Percentiles rank a stretch among this genome's conserved stretches.
phyloP scores from a whole-genome alignment of 2,888 invertebrate species.

The Blastobasis adustella region DNA sequence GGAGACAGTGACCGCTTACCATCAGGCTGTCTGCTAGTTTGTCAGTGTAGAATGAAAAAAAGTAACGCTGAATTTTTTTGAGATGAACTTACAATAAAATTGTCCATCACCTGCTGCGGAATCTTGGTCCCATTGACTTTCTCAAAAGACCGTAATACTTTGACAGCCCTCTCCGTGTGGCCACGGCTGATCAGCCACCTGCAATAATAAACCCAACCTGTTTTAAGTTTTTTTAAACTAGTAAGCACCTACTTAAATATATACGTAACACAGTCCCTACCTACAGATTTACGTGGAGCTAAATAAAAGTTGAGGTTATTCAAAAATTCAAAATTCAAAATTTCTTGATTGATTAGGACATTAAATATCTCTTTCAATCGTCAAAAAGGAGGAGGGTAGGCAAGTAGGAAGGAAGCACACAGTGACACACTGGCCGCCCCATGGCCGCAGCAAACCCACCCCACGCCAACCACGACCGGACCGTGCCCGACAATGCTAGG shows the following conservation, averaged over 20 bases:
- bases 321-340: too few relatives aligned
- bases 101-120: conserved; percentile 58
- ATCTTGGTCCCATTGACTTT: conserved; percentile 55
- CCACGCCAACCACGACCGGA: too few relatives aligned
- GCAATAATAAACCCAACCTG: not conserved
- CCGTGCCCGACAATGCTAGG: too few relatives aligned
- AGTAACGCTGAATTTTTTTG: not conserved
- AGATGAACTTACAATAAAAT: conserved; percentile 51
- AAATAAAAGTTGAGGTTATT: not conserved
- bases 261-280: not conserved
- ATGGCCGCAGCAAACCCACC: too few relatives aligned
- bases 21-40: not conserved
- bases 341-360: not conserved
- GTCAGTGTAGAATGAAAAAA: not conserved
- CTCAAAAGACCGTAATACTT: conserved; percentile 52
- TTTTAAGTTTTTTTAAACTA: not conserved
- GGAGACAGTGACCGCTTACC: too few relatives aligned
- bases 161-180: conserved; percentile 51
- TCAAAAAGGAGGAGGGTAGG: too few relatives aligned
- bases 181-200: conserved; percentile 52
- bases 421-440: too few relatives aligned
- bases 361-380: too few relatives aligned
- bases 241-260: not conserved
- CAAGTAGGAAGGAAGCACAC: too few relatives aligned
- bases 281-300: not conserved